phyloP scores from a whole-genome alignment of 2,797 vertebrate species.

The Cossypha dichroa region DNA sequence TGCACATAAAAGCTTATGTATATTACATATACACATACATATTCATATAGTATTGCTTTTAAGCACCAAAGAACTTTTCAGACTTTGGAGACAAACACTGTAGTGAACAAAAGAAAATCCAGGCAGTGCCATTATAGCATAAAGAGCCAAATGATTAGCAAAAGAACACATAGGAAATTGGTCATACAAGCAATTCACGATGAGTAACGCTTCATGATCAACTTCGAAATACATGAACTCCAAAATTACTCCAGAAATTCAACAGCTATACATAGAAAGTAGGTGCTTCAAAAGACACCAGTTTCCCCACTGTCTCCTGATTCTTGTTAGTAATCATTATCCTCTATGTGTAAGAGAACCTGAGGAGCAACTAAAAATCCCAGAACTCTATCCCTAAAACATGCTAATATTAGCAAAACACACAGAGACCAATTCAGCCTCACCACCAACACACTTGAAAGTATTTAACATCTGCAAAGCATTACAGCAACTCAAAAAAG shows the following conservation, averaged over 20 bases:
- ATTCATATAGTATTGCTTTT: neutral
- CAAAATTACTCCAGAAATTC: neutral
- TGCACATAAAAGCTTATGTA: neutral
- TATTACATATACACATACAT: neutral
- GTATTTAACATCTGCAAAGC: neutral
- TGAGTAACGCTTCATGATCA: neutral
- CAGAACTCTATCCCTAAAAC: neutral
- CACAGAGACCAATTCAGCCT: neutral
- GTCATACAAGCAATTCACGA: neutral
- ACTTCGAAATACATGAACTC: neutral
- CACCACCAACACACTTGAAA: neutral
- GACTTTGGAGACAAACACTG: neutral
- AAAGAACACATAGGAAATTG: neutral
- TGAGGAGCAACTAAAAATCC: neutral
- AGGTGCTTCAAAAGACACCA: neutral
- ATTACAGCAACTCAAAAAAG: neutral
- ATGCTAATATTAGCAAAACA: neutral
- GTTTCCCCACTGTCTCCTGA: neutral
- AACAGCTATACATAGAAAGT: neutral
- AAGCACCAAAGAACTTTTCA: neutral
- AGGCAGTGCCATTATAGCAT: neutral
- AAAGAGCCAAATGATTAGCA: neutral
- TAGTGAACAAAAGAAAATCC: neutral
- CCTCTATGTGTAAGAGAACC: neutral
- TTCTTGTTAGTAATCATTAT: neutral